These are phyloP conservation scores for Apogon talboti DNA, from an alignment of 2,797 vertebrate genomes.

Conservation along the genomic window DNA sequence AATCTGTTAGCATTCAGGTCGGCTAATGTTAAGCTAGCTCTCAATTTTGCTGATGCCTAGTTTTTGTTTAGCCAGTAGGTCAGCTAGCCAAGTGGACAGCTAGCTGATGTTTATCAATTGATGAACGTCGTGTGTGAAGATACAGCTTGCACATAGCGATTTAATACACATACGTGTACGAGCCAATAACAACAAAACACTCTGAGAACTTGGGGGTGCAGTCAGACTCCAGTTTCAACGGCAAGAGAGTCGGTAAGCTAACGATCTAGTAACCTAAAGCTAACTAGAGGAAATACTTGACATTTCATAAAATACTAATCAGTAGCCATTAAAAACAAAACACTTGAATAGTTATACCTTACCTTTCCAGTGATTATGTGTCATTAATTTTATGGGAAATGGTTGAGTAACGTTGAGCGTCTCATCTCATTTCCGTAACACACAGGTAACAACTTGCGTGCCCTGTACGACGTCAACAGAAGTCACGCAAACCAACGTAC, in stretches of 20 bases:
- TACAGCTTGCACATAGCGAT: not conserved
- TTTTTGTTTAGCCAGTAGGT: constrained; percentile 11
- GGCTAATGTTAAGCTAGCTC: constrained; percentile 18
- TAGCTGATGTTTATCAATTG: not conserved
- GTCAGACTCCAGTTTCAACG: constrained; percentile 5
- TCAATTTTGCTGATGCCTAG: constrained; percentile 21
- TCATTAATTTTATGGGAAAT: not conserved
- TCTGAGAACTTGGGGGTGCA: not conserved
- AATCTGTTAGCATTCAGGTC: not conserved
- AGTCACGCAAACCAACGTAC: not conserved
- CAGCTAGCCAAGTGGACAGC: not conserved
- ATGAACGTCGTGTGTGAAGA: not conserved
- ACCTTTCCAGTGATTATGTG: constrained; percentile 32
- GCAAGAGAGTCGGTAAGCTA: constrained; percentile 25
- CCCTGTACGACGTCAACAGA: no score
- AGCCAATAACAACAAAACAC: not conserved
- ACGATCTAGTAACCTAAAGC: constrained; percentile 3
- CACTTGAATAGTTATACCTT: not conserved
- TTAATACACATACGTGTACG: no score
- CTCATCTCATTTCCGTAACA: constrained; percentile 55
- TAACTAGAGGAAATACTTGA: not conserved
- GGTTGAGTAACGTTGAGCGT: constrained; percentile 2
- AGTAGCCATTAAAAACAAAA: accelerated
- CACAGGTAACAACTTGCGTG: not conserved
- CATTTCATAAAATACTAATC: not conserved